Evolutionary conservation across 2,113 vertebrate genomes (phyloP).

Genomic region (Neolamprologus devosi): DNA sequence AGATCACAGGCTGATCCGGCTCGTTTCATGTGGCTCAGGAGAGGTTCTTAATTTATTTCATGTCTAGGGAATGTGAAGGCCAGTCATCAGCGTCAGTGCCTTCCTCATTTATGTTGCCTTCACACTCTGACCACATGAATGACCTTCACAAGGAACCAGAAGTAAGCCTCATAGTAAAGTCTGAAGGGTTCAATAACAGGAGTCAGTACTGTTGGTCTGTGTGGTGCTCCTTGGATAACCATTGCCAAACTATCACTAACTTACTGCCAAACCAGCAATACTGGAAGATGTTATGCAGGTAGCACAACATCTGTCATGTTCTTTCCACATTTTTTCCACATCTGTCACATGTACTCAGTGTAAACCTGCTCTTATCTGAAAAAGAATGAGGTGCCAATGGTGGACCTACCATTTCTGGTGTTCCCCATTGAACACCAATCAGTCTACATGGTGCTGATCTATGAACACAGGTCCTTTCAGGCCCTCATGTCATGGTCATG

Average conservation of each 20-base stretch:
- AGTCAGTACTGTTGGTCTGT: background rate
- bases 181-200: background rate
- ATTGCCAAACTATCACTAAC: background rate
- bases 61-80: background rate
- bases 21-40: background rate
- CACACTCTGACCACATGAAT: background rate
- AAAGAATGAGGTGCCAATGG: background rate
- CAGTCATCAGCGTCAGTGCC: background rate
- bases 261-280: background rate
- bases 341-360: background rate
- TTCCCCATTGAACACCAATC: background rate
- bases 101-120: background rate
- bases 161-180: background rate
- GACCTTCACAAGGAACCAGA: background rate
- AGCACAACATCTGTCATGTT: background rate
- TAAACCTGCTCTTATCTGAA: background rate
- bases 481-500: background rate
- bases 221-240: background rate
- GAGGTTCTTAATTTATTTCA: background rate
- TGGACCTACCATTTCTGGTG: background rate
- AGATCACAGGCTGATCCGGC: background rate
- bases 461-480: background rate
- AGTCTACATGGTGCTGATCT: background rate
- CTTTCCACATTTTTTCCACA: background rate
- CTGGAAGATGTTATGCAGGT: background rate